A percentile compares a stretch with the other conserved stretches of the same genome.
phyloP scores from a whole-genome alignment of 2,888 invertebrate species.

The Acleris cristana region DNA sequence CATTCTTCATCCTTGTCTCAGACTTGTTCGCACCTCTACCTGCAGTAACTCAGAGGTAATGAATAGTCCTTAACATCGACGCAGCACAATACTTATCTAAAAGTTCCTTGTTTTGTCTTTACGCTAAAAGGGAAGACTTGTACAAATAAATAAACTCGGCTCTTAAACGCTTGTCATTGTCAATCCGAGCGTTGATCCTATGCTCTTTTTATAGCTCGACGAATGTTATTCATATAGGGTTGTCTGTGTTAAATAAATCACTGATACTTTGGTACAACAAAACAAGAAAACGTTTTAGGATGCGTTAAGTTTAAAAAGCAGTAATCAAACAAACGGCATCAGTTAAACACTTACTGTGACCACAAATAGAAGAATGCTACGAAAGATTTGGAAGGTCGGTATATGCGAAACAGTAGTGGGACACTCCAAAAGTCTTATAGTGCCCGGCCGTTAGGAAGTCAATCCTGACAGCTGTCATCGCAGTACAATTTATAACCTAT shows the following conservation, averaged over 20 bases:
- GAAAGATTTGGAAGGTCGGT: too few relatives aligned
- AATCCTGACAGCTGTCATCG: too few relatives aligned
- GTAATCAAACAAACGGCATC: too few relatives aligned
- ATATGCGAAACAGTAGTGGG: too few relatives aligned
- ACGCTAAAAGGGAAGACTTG: constrained; percentile 81
- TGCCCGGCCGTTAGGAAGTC: too few relatives aligned
- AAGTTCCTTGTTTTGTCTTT: constrained; percentile 75
- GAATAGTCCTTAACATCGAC: constrained; percentile 73
- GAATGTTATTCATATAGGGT: constrained; percentile 58
- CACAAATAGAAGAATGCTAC: too few relatives aligned
- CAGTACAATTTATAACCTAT: too few relatives aligned
- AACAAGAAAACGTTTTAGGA: too few relatives aligned
- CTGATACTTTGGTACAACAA: background rate
- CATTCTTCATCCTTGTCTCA: constrained; percentile 18
- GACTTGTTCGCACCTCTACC: constrained; percentile 14
- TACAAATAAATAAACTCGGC: constrained; percentile 79
- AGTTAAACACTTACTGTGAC: too few relatives aligned
- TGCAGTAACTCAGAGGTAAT: constrained; percentile 58
- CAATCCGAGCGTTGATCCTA: constrained; percentile 72
- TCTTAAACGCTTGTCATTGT: constrained; percentile 82
- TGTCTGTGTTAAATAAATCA: constrained; percentile 10
- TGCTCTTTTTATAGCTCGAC: constrained; percentile 74
- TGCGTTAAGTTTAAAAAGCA: too few relatives aligned
- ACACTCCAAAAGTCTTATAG: too few relatives aligned
- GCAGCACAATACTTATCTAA: constrained; percentile 75